Percentiles rank a stretch among this genome's conserved stretches.
phyloP scores from a whole-genome alignment of 1,140 invertebrate species.

The Aporrectodea caliginosa region DNA sequence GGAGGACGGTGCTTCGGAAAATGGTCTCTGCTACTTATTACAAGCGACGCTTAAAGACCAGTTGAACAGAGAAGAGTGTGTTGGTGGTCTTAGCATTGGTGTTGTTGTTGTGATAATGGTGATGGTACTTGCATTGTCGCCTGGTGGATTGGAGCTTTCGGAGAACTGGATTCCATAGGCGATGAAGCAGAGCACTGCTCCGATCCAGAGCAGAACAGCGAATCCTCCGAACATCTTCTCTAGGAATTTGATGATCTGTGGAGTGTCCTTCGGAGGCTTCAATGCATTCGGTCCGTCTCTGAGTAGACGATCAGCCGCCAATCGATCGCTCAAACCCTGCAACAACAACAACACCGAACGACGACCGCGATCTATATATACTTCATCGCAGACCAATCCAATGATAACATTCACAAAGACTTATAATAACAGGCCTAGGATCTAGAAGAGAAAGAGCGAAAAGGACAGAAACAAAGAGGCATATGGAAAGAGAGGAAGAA shows the following conservation, averaged over 20 bases:
- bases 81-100: too few relatives aligned
- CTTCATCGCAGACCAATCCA: too few relatives aligned
- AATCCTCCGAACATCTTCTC: constrained; percentile 97
- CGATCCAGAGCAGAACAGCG: constrained; percentile 91
- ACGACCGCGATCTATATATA: too few relatives aligned
- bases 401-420: not conserved
- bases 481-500: not conserved
- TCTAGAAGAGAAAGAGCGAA: not conserved
- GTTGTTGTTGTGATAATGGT: too few relatives aligned
- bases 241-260: constrained; percentile 97
- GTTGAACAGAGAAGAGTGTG: too few relatives aligned
- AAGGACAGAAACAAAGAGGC: not conserved
- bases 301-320: constrained; percentile 85
- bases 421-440: not conserved
- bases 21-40: too few relatives aligned
- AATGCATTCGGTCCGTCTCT: constrained; percentile 92
- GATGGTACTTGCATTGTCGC: constrained; percentile 51
- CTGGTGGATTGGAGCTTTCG: constrained; percentile 44
- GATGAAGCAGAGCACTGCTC: constrained; percentile 89
- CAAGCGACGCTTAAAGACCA: too few relatives aligned
- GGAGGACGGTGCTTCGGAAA: too few relatives aligned
- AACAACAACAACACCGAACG: too few relatives aligned
- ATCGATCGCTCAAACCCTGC: constrained; percentile 88
- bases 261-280: constrained; percentile 86
- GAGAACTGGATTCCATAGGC: constrained; percentile 76